Evolutionary conservation across 2,113 vertebrate genomes (phyloP), one percentile per base, ranked within the genome.

Genomic region (Amblyornis subalaris): DNA sequence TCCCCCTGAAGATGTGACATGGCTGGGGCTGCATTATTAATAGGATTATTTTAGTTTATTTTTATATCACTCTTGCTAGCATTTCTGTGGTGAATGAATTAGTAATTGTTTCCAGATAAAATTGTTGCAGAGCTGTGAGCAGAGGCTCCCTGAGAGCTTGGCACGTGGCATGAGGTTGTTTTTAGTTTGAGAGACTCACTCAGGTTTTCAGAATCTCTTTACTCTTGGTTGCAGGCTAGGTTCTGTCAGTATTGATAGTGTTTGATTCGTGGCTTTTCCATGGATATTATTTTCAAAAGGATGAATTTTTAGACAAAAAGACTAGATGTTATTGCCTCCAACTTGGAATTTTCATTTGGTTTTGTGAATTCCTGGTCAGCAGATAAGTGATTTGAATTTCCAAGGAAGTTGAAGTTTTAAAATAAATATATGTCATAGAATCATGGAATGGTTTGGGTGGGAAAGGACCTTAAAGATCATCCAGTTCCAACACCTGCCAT

Each of bases 141-240:
- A n/a, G 55, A 71, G 72, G 7, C 55, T 83, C 14, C 8, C 12
- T 20, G 51, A 65, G 71, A 60, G 35, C n/a, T 72, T 53, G 53
- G 42, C 80, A 45, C 48, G 11, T 65, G 40, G 36, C 33, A 35
- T 42, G 44, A 65, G 53, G 40, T 72, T 55, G 66, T 47, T 89
- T 90, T 85, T 29, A 58, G 14, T 47, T 64, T 35, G 40, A 1
- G 50, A 84, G 42, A 42, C 53, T 70, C 60, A 62, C 82, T 94
- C 66, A 87, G 21, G 26, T 83, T 96, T 61, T 85, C 61, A 70
- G 65, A 66, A n/a, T 50, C 69, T 81, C 33, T 65, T 85, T 85
- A 45, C 25, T 84, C 48, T 36, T 75, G 51, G 11, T 71, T 80
- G 67, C 53, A 2, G 23, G 66, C 18, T 22, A 7, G 58, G 36